Conservation (phyloP, 2,888 invertebrate species). For the Macaria liturata region DNA sequence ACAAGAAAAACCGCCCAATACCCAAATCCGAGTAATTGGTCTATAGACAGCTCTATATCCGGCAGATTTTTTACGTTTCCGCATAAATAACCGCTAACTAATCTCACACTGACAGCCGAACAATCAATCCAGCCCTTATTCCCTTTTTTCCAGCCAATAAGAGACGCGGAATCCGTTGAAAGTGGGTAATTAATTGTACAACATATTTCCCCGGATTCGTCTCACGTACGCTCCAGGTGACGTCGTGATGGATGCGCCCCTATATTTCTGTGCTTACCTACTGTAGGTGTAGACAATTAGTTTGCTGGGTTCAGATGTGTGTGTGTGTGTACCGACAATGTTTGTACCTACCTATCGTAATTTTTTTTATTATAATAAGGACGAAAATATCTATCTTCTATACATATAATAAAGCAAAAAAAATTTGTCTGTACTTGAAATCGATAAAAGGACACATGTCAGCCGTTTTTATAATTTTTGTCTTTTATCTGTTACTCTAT, state of each 20-base stretch:
- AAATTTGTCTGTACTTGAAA: too few species aligned
- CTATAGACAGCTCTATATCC: constrained; percentile 1
- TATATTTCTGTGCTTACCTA: constrained; percentile 40
- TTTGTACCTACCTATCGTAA: too few species aligned
- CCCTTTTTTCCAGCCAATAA: constrained; percentile 69
- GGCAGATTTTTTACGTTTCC: constrained; percentile 19
- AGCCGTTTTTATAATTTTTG: too few species aligned
- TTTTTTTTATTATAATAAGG: too few species aligned
- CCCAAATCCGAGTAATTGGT: too few species aligned
- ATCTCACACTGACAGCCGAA: constrained; percentile 56
- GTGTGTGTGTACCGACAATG: too few species aligned
- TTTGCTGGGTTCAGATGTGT: too few species aligned
- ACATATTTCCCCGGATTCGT: constrained; percentile 61
- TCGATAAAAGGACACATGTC: too few species aligned
- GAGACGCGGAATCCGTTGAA: constrained; percentile 64
- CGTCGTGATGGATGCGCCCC: constrained; percentile 61
- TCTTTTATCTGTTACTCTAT: too few species aligned
- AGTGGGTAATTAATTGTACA: constrained; percentile 72
- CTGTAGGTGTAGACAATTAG: background rate
- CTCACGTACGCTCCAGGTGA: constrained; percentile 68
- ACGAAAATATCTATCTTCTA: too few species aligned
- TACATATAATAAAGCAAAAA: too few species aligned
- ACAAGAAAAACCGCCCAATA: too few species aligned
- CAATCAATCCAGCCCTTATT: constrained; percentile 58
- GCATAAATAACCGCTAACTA: constrained; percentile 42